Percentiles rank a stretch among this genome's conserved stretches.
Conservation (phyloP, 37 sponge, comb jelly and placozoan species). For the Oopsacas minuta region DNA sequence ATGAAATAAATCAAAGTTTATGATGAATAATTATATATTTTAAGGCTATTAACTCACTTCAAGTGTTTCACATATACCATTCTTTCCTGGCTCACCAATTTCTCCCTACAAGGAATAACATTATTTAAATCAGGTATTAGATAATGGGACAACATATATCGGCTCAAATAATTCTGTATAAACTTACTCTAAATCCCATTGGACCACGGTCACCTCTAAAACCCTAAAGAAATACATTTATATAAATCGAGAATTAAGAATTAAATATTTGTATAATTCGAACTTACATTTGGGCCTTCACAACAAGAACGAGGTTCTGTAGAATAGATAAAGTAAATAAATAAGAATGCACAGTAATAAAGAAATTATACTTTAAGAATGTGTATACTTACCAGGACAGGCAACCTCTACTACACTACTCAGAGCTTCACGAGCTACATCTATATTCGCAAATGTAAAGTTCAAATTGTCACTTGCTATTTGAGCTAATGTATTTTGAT, state of each 20-base stretch:
- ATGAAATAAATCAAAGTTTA: background rate
- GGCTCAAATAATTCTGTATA: background rate
- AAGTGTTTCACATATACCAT: slow-evolving; percentile 7
- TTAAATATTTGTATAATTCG: background rate
- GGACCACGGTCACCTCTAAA: background rate
- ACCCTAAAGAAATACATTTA: background rate
- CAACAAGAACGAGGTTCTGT: background rate
- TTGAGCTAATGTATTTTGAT: background rate
- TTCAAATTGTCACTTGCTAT: background rate
- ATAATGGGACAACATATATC: background rate
- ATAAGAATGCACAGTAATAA: background rate
- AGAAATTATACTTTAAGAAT: background rate
- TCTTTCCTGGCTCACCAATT: background rate
- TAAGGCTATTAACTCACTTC: background rate
- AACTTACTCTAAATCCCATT: slow-evolving; percentile 8
- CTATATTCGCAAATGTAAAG: background rate
- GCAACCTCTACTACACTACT: background rate
- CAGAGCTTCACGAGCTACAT: background rate
- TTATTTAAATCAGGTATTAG: too few relatives aligned
- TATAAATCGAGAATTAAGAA: background rate
- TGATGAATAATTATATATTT: background rate
- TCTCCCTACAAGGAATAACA: background rate
- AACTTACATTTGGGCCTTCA: background rate
- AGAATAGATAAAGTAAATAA: background rate
- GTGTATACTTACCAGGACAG: background rate